phyloP scores from a whole-genome alignment of 2,797 vertebrate genomes.

The Myotis myotis region DNA sequence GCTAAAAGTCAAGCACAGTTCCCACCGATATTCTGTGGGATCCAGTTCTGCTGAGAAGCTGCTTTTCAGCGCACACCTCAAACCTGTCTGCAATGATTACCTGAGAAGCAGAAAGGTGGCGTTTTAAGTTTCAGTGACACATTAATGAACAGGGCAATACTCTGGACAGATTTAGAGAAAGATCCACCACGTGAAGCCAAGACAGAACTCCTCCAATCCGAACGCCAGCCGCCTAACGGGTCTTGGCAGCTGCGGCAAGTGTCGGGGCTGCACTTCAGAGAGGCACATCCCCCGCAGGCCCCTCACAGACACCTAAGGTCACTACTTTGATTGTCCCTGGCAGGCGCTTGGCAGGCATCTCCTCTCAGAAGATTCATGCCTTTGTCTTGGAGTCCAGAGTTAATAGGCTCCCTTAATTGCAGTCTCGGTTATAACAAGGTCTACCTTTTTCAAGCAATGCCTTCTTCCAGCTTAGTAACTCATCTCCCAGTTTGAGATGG shows the following conservation, averaged over 20 bases:
- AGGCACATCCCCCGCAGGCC: background rate
- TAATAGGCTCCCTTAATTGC: constrained; percentile 23
- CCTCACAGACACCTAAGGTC: background rate
- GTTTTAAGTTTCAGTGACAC: constrained; percentile 61
- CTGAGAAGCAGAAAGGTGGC: background rate
- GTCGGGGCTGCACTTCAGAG: background rate
- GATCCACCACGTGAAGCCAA: background rate
- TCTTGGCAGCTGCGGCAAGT: background rate
- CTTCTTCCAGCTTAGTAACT: background rate
- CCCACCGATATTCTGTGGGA: background rate
- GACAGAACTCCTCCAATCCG: background rate
- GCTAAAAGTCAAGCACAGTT: background rate
- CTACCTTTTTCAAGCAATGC: background rate
- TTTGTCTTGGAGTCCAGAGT: background rate
- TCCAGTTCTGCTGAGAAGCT: background rate
- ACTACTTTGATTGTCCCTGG: background rate
- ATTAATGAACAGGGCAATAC: constrained; percentile 7
- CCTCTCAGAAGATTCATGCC: background rate
- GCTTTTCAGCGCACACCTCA: background rate
- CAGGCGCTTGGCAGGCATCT: background rate
- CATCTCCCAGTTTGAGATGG: background rate
- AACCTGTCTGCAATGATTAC: constrained; percentile 37
- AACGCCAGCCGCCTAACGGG: background rate
- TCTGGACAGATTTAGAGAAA: constrained; percentile 27
- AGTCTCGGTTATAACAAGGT: background rate